Evolutionary conservation across 2,113 vertebrate species (phyloP), one percentile per base, ranked within the genome.

Genomic region (Cervus canadensis): DNA sequence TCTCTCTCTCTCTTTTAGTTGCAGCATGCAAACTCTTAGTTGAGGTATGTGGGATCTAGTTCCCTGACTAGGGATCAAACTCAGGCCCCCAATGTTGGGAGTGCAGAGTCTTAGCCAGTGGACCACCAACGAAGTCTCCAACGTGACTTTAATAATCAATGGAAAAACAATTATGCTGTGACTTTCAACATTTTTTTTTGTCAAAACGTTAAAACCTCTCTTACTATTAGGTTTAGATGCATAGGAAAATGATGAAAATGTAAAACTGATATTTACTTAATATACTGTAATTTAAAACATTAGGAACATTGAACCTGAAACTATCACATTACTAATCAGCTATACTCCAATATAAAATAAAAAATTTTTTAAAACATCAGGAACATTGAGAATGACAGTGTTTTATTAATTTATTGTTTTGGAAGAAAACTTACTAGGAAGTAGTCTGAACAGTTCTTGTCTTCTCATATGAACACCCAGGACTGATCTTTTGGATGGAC

Each of bases 261-360:
- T 88, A 90, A 94, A 94, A 79, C 28, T 40, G 17, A 62, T 67
- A 45, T 93, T 92, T 95, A 82, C 86, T 97, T 92, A 94, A 59
- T 92, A 62, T 50, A 85, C 12, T 88, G 76, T n/a, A 74, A 59
- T 36, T 36, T 36, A 71, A 71, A 71, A 71, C n/a, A 36, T 36
- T 71, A 71, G n/a, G n/a, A 71, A 40, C 67, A 36, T 23, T 71
- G 67, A 71, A 36, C 9, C n/a, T 36, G 67, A 71, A 71, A 71
- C 19, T 40, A 71, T 40, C n/a, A 40, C 4, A 71, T 71, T 40
- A n/a, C n/a, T 23, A 36, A 40, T 23, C 19, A 71, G n/a, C 67
- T 71, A 40, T 40, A 12, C 19, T 71, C 19, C 67, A 40, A 71
- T 23, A 71, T 23, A 71, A 71, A 71, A 71, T 36, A 57, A 23